phyloP scores from a whole-genome alignment of 2,888 invertebrate species.

The Portevinia maculata region DNA sequence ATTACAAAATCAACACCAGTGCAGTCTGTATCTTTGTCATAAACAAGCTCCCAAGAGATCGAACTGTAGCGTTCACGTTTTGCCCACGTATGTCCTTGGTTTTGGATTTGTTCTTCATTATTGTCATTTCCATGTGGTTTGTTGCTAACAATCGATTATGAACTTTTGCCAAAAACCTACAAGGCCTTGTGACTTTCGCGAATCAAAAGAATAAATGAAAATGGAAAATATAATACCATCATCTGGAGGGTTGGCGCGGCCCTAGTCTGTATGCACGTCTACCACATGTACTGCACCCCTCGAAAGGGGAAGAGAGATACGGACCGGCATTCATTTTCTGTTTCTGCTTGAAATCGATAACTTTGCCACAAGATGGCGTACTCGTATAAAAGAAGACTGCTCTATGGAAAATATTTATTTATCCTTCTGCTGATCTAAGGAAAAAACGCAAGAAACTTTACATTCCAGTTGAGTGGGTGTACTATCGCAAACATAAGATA shows the following conservation, averaged over 20 bases:
- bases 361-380: slow-evolving; percentile 14
- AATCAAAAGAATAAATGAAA: slow-evolving; percentile 21
- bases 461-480: slow-evolving; percentile 2
- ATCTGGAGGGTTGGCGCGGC: not conserved
- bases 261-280: slow-evolving; percentile 57
- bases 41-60: slow-evolving; percentile 33
- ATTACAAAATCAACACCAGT: slow-evolving; percentile 52
- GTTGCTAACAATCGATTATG: slow-evolving; percentile 59
- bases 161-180: slow-evolving; percentile 56
- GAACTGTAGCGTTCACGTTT: slow-evolving; percentile 52
- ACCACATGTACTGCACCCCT: slow-evolving; percentile 1
- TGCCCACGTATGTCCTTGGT: slow-evolving; percentile 65
- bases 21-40: slow-evolving; percentile 33
- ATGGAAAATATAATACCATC: slow-evolving; percentile 22
- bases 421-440: slow-evolving; percentile 21
- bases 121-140: slow-evolving; percentile 22
- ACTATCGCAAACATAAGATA: slow-evolving; percentile 29
- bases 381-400: slow-evolving; percentile 15
- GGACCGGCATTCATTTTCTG: slow-evolving; percentile 27
- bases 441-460: slow-evolving; percentile 30
- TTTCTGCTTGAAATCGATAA: slow-evolving; percentile 40
- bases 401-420: slow-evolving; percentile 53
- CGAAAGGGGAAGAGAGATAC: not conserved
- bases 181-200: slow-evolving; percentile 10
- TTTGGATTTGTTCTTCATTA: slow-evolving; percentile 7